Conservation (phyloP, 2,888 invertebrate genomes). For the Xestia ashworthii region DNA sequence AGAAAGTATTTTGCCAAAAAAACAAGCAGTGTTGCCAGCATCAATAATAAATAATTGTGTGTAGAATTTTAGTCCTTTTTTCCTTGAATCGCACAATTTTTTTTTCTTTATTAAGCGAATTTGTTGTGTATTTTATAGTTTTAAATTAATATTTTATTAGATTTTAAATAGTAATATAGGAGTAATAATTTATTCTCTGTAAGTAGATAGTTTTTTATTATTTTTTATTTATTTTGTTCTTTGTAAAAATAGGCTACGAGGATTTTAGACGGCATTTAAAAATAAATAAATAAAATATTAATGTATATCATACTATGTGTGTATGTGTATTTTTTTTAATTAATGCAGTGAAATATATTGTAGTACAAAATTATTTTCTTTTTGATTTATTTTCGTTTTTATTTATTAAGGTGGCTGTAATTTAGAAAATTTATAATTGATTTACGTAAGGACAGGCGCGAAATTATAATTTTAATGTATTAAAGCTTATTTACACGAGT, state of each 20-base stretch:
- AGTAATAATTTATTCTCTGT: constrained; percentile 69
- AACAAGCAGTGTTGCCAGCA: constrained; percentile 54
- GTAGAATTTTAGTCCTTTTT: constrained; percentile 57
- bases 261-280: constrained; percentile 73
- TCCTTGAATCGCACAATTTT: constrained; percentile 65
- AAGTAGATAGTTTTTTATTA: constrained; percentile 68
- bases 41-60: constrained; percentile 56
- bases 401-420: neutral
- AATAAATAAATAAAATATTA: constrained; percentile 60
- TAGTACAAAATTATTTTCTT: constrained; percentile 76
- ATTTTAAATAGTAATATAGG: constrained; percentile 50
- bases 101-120: constrained; percentile 49
- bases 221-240: constrained; percentile 67
- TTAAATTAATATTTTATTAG: constrained; percentile 63
- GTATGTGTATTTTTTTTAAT: constrained; percentile 69
- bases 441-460: constrained; percentile 23
- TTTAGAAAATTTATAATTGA: constrained; percentile 5
- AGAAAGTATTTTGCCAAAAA: constrained; percentile 60
- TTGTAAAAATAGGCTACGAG: constrained; percentile 69
- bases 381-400: constrained; percentile 55
- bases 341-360: constrained; percentile 78
- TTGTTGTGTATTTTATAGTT: constrained; percentile 66
- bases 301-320: constrained; percentile 68
- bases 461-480: constrained; percentile 12
- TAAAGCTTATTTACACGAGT: neutral